Evolutionary conservation across 2,888 invertebrate species (phyloP).

Genomic region (Drosophila pegasa): DNA sequence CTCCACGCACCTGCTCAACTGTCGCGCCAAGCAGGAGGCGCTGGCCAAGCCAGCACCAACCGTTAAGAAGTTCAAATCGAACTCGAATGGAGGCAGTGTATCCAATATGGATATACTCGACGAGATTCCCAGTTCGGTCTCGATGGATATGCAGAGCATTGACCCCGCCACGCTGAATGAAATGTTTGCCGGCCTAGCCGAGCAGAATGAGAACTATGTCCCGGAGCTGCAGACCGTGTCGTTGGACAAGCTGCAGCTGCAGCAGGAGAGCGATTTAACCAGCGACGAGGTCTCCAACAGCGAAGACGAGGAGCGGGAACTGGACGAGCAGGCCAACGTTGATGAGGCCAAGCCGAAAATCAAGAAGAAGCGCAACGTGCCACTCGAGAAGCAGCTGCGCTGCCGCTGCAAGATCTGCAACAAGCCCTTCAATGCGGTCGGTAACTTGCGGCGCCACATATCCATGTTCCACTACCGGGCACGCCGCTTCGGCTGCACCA

Average conservation of each 20-base stretch:
- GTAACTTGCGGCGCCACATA: constrained; percentile 84
- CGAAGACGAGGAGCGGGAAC: constrained; percentile 44
- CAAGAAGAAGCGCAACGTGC: constrained; percentile 67
- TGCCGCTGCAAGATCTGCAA: constrained; percentile 84
- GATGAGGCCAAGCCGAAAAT: constrained; percentile 37
- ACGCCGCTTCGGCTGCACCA: constrained; percentile 90
- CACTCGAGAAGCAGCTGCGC: constrained; percentile 74
- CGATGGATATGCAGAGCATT: constrained; percentile 33
- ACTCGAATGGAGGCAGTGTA: constrained; percentile 26
- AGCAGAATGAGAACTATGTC: constrained; percentile 69
- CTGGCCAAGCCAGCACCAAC: constrained; percentile 57
- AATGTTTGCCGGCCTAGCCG: constrained; percentile 81
- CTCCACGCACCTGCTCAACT: constrained; percentile 89
- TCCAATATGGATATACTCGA: constrained; percentile 28
- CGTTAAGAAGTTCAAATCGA: constrained; percentile 61
- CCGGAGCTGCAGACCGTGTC: constrained; percentile 81
- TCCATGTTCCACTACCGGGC: constrained; percentile 85
- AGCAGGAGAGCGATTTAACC: constrained; percentile 60
- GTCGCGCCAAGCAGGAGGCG: constrained; percentile 85
- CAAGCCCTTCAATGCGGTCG: constrained; percentile 83
- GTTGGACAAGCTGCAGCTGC: constrained; percentile 74
- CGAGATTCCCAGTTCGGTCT: constrained; percentile 7
- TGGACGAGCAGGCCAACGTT: constrained; percentile 13
- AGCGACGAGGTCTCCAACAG: constrained; percentile 59
- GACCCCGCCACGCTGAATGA: constrained; percentile 72